Evolutionary conservation across 2,888 invertebrate genomes (phyloP).

Genomic region (Punctoribates punctum): DNA sequence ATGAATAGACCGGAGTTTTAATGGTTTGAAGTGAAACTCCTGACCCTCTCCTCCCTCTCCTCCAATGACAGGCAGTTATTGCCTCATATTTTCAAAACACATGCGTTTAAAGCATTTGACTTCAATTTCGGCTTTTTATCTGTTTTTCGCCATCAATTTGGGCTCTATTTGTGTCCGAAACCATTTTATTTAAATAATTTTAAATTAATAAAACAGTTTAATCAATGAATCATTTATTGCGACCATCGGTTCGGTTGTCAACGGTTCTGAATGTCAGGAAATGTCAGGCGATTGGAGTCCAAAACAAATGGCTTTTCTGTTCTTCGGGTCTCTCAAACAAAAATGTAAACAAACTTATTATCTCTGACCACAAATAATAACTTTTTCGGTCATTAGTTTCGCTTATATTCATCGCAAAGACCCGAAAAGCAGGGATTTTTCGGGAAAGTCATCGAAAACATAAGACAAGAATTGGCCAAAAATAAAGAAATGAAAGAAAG

Average conservation of each 20-base stretch:
- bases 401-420: constrained; percentile 10
- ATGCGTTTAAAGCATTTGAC: constrained; percentile 5
- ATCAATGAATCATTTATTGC: constrained; percentile 28
- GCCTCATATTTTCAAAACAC: constrained; percentile 36
- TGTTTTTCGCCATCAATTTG: not conserved
- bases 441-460: constrained; percentile 81
- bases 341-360: not conserved
- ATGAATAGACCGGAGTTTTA: no score
- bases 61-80: constrained; percentile 27
- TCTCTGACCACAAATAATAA: not conserved
- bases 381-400: not conserved
- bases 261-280: not conserved
- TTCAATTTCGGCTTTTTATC: not conserved
- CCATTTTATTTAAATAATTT: not conserved
- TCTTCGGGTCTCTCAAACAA: not conserved
- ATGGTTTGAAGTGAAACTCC: no score
- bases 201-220: not conserved
- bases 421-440: constrained; percentile 61
- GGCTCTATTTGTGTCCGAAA: not conserved
- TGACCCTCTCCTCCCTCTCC: not conserved
- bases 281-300: not conserved
- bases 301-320: constrained; percentile 14
- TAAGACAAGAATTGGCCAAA: constrained; percentile 87
- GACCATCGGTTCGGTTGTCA: constrained; percentile 16
- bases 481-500: constrained; percentile 98